These are phyloP conservation scores for Allygus modestus DNA, from an alignment of 2,888 invertebrate species.

Conservation along the genomic window DNA sequence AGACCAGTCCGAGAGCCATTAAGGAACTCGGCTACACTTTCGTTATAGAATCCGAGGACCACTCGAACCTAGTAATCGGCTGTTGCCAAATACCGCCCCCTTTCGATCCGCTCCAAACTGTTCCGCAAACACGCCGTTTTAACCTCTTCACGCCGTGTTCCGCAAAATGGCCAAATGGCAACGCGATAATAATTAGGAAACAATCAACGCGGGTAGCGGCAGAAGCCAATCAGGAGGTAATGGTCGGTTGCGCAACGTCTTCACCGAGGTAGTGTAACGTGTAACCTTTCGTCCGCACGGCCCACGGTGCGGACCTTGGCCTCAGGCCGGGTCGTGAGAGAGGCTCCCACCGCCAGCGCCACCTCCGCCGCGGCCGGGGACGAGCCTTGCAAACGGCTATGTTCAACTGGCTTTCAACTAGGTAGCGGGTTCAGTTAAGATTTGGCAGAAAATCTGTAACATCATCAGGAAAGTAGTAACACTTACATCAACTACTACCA, in stretches of 20 bases:
- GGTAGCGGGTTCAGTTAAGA: too few species aligned
- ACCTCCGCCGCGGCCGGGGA: neutral
- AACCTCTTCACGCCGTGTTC: neutral
- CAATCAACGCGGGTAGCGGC: neutral
- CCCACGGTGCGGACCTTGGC: slow-evolving; percentile 17
- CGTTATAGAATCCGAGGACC: too few species aligned
- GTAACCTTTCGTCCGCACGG: slow-evolving; percentile 11
- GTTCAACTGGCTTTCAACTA: too few species aligned
- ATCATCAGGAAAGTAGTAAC: too few species aligned
- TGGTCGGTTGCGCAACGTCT: slow-evolving; percentile 12
- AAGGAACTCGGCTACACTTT: too few species aligned
- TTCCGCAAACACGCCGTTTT: neutral
- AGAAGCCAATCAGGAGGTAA: slow-evolving; percentile 17
- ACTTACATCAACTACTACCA: too few species aligned
- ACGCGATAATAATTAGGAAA: neutral
- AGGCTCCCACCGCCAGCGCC: neutral
- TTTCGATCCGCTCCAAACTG: neutral
- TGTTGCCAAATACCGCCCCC: slow-evolving; percentile 1
- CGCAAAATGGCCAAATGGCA: neutral
- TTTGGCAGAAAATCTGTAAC: too few species aligned
- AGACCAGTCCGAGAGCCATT: too few species aligned
- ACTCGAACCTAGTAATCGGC: too few species aligned
- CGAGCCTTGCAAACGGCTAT: neutral
- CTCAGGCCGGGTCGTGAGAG: slow-evolving; percentile 28
- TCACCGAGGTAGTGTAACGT: too few species aligned